phyloP scores from a whole-genome alignment of 2,888 invertebrate species.

The Ectemnius cavifrons region DNA sequence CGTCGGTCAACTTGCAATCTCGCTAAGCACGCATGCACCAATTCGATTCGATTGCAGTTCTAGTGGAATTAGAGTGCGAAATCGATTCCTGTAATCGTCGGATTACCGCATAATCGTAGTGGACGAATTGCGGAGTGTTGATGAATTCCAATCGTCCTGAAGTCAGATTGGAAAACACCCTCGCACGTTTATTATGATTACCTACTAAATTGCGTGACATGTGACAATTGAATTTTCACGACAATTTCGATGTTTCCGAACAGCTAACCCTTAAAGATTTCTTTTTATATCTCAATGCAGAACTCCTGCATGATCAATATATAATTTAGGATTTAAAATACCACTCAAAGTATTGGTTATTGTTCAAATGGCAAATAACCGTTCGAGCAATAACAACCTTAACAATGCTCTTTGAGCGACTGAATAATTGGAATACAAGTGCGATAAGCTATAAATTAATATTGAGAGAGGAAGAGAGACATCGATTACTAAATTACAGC shows the following conservation, averaged over 20 bases:
- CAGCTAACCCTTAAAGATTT: too few species aligned
- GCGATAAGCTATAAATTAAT: constrained; percentile 19
- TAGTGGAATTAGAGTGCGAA: neutral
- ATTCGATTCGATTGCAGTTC: constrained; percentile 14
- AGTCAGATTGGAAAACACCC: too few species aligned
- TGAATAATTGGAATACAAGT: constrained; percentile 29
- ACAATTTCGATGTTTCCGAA: too few species aligned
- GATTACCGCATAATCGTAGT: constrained; percentile 31
- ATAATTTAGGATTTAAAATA: too few species aligned
- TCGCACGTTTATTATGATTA: too few species aligned
- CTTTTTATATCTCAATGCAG: too few species aligned
- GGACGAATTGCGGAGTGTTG: neutral
- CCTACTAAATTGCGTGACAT: too few species aligned
- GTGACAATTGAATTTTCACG: too few species aligned
- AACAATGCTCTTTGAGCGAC: constrained; percentile 16
- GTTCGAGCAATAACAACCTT: too few species aligned
- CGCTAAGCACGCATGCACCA: neutral
- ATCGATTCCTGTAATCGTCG: constrained; percentile 27
- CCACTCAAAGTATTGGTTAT: too few species aligned
- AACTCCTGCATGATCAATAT: too few species aligned
- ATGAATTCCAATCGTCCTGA: constrained; percentile 9
- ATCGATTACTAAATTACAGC: constrained; percentile 18
- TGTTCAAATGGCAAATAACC: too few species aligned
- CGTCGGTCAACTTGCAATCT: constrained; percentile 20
- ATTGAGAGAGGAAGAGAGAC: constrained; percentile 14